Evolutionary conservation across 2,113 vertebrate species (phyloP).

Genomic region (Phasianus colchicus): DNA sequence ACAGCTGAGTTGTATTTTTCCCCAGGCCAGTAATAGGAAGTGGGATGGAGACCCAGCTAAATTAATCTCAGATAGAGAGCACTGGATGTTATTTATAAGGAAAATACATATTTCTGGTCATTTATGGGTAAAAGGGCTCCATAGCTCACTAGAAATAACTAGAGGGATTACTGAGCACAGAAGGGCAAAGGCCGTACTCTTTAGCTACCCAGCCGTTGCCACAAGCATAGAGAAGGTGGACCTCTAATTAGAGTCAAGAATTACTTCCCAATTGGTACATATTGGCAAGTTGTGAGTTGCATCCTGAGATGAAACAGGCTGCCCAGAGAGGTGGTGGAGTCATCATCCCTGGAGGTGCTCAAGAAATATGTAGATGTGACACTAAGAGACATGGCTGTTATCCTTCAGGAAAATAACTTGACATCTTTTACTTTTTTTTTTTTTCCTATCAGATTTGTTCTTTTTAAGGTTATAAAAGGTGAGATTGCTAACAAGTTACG

Average conservation of each 20-base stretch:
- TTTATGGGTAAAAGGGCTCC: neutral
- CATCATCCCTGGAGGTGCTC: too few species aligned
- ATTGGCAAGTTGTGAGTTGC: neutral
- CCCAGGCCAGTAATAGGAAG: neutral
- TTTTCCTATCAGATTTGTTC: neutral
- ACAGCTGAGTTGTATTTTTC: neutral
- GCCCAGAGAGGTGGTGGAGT: too few species aligned
- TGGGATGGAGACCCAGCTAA: neutral
- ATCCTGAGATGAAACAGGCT: neutral
- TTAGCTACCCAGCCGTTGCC: neutral
- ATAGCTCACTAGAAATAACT: neutral
- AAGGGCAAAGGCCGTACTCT: neutral
- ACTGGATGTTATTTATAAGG: neutral
- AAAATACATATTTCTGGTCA: neutral
- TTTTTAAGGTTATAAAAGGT: neutral
- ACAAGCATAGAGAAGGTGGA: neutral
- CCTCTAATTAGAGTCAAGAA: neutral
- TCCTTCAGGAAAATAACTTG: neutral
- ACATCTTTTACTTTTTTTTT: neutral
- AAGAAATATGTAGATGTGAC: too few species aligned
- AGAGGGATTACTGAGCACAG: neutral
- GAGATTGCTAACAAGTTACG: neutral
- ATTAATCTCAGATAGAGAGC: neutral
- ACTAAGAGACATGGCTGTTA: too few species aligned
- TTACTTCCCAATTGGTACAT: neutral